Evolutionary conservation across 2,113 vertebrate species (phyloP).

Genomic region (Cygnus buccinator): DNA sequence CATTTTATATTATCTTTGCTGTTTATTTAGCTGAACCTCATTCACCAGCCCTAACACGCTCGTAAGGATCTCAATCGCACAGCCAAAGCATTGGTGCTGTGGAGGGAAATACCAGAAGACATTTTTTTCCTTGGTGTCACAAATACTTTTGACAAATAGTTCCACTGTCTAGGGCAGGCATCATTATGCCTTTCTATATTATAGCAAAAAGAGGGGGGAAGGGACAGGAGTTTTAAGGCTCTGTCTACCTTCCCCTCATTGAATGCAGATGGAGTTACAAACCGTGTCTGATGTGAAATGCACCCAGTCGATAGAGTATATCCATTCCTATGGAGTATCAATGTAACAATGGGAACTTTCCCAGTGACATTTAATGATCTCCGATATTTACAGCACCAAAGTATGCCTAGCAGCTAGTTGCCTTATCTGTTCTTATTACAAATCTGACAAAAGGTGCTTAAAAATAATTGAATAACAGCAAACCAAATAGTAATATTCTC

Average conservation of each 20-base stretch:
- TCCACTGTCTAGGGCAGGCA: not conserved
- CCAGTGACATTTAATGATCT: constrained; percentile 36
- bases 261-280: not conserved
- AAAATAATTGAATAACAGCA: constrained; percentile 33
- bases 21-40: not conserved
- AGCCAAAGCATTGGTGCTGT: not conserved
- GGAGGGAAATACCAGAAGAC: not conserved
- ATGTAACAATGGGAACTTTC: not conserved
- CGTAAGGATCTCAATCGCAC: not conserved
- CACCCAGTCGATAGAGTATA: not conserved
- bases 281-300: not conserved
- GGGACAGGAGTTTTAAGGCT: not conserved
- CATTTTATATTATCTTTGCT: not conserved
- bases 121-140: not conserved
- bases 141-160: not conserved
- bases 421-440: constrained; percentile 17
- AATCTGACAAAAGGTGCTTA: constrained; percentile 16
- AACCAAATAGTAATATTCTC: not conserved
- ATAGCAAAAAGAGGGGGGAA: not conserved
- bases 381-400: not conserved
- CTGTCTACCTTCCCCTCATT: not conserved
- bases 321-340: not conserved
- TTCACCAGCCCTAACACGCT: not conserved
- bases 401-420: not conserved
- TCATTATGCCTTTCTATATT: not conserved